Percentiles rank a stretch among this genome's conserved stretches.
These are phyloP conservation scores for Varanus komodoensis DNA, from an alignment of 2,113 vertebrate species.

Conservation along the genomic window DNA sequence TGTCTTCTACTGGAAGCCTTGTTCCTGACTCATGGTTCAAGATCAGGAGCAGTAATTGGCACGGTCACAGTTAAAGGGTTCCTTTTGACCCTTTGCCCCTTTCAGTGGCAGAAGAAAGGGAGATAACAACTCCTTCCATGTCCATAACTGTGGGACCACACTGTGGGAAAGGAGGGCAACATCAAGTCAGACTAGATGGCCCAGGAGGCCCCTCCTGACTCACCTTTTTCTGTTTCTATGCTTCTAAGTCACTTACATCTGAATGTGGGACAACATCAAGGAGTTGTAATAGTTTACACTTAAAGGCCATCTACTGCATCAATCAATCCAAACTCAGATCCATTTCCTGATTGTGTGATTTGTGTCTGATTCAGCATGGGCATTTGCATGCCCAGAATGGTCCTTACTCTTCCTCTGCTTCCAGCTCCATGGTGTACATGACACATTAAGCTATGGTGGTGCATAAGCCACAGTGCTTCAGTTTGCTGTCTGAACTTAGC, in stretches of 20 bases:
- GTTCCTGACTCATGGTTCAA: neutral
- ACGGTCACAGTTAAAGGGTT: neutral
- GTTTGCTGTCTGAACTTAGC: too few species aligned
- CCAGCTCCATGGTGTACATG: neutral
- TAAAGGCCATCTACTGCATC: neutral
- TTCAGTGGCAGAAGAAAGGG: neutral
- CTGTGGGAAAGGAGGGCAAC: neutral
- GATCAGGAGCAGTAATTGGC: neutral
- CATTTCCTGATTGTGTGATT: fast-evolving
- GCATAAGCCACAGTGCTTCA: too few species aligned
- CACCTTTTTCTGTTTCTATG: too few species aligned
- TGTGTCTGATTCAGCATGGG: neutral
- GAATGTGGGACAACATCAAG: neutral
- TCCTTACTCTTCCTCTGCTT: slow-evolving; percentile 1
- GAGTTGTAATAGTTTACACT: too few species aligned
- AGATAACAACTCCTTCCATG: neutral
- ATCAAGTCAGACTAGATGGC: neutral
- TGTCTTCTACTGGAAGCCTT: neutral
- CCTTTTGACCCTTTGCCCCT: neutral
- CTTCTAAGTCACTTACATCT: neutral
- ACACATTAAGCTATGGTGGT: too few species aligned
- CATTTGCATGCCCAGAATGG: neutral
- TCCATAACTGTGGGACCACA: neutral
- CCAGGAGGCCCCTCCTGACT: too few species aligned
- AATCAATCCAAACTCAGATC: neutral